Base-by-base conservation (phyloP, 2,888 invertebrate species). In the Dolomedes plantarius region DNA sequence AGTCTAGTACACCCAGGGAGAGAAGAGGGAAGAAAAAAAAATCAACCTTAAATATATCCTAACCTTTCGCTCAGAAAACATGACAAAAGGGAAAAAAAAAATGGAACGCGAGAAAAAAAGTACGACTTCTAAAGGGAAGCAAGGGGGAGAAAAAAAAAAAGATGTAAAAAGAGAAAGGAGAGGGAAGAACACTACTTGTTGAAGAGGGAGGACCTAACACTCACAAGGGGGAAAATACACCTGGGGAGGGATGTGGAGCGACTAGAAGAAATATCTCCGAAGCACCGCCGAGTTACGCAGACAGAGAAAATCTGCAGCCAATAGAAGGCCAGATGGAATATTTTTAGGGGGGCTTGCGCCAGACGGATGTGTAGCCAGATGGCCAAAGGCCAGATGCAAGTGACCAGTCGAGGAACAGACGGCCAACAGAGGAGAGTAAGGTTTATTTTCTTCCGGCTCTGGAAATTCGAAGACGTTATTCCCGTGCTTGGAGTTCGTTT, bases 151-250 rank as follows among this genome's bases (percentile, higher is more conserved):
- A 69, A n/a, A n/a, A n/a, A n/a, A n/a, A n/a, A n/a, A 36, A 64
- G n/a, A 65, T 13, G n/a, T n/a, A 3, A n/a, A 28, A 27, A 78
- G 62, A n/a, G 23, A 64, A 65, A 72, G 65, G 65, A 50, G 56
- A 72, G 31, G 29, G 29, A 72, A 46, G 73, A 73, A 72, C 28
- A 46, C 80, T 74, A 80, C 80, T 80, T 80, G 80, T 80, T 80
- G 80, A 74, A 73, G 71, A 29, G 56, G 39, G 41, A 29, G 36
- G 41, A 29, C 56, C 56, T 19, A 56, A 56, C 23, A 56, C 56
- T 56, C 23, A 56, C 23, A 41, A 39, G 28, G 62, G 56, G 64
- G 39, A 29, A 56, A 50, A 72, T 50, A 74, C 72, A 56, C 9
- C 46, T 65, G 32, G 41, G 46, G 65, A 27, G 56, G 39, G 31